phyloP scores from a whole-genome alignment of 2,797 vertebrate genomes.

The Dipus sagitta region DNA sequence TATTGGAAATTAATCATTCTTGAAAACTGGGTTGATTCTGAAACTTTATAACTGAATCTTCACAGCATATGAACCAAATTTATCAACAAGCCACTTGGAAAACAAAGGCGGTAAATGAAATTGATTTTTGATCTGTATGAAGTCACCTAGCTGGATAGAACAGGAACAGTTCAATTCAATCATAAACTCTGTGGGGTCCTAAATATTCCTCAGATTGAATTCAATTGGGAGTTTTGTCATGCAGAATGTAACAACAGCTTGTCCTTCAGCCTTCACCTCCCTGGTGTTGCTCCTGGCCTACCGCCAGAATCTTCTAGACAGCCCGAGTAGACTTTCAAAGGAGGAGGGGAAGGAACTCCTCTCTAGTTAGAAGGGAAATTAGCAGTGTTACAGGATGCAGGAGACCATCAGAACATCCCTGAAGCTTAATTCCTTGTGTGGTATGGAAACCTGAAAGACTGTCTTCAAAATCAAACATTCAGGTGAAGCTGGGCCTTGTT shows the following conservation, averaged over 20 bases:
- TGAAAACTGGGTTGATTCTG: conserved; percentile 31
- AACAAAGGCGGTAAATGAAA: conserved; percentile 67
- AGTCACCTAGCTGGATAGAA: conserved; percentile 60
- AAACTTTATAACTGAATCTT: conserved; percentile 41
- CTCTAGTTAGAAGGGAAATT: conserved; percentile 66
- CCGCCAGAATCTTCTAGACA: conserved; percentile 59
- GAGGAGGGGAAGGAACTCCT: conserved; percentile 61
- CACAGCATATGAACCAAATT: conserved; percentile 49
- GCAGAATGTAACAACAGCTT: conserved; percentile 73
- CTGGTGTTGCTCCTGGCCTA: conserved; percentile 63
- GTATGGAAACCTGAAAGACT: conserved; percentile 33
- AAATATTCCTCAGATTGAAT: conserved; percentile 59
- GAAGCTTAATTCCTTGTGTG: background rate
- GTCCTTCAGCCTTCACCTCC: conserved; percentile 75
- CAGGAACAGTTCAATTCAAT: conserved; percentile 67
- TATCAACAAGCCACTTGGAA: conserved; percentile 56
- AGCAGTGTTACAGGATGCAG: conserved; percentile 30
- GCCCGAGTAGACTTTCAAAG: background rate
- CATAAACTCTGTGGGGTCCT: conserved; percentile 76
- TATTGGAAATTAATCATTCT: conserved; percentile 28
- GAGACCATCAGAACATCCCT: background rate
- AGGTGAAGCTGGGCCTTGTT: background rate
- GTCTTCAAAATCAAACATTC: conserved; percentile 22
- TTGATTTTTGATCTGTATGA: conserved; percentile 53
- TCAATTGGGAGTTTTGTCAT: conserved; percentile 67